Base-by-base conservation (phyloP, 2,888 invertebrate species). In the Hecatera dysodea region DNA sequence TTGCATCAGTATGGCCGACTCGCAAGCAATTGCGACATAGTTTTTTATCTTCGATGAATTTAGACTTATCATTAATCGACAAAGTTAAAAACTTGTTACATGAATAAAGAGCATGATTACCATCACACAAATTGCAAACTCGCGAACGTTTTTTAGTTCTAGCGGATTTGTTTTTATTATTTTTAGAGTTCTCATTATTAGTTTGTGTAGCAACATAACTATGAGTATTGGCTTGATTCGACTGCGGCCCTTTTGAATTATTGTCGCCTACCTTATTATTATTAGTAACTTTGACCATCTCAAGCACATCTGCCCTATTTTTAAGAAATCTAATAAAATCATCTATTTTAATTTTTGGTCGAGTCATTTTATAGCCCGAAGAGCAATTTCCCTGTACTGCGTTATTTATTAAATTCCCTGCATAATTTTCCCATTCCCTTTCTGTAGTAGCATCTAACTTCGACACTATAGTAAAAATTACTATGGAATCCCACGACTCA, bases 361-460 rank as follows among this genome's bases (percentile, higher is more conserved):
- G n/a, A n/a, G n/a, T n/a, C n/a, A n/a, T n/a, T n/a, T n/a, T n/a
- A n/a, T n/a, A n/a, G n/a, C n/a, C n/a, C n/a, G n/a, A n/a, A n/a
- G n/a, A n/a, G n/a, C n/a, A n/a, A n/a, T n/a, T n/a, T n/a, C n/a
- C n/a, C n/a, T 55, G 19, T 11, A 19, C 7, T 33, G 19, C 3
- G 44, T 60, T 60, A 29, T 22, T n/a, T n/a, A n/a, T 46, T 7
- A 55, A 11, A 3, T 60, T 1, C 60, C n/a, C 24, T 60, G 19
- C n/a, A 29, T 46, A 59, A 19, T 36, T 56, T 50, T 66, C 59
- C 65, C 65, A 65, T 48, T 57, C 46, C 8, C 65, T 27, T 65
- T 56, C 65, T 48, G 65, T 65, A 22, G 29, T 15, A 4, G 48
- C n/a, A 59, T 66, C 66, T n/a, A 57, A n/a, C n/a, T 59, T 66